Conservation (phyloP, 1,140 invertebrate genomes). For the Hermetia illucens region DNA sequence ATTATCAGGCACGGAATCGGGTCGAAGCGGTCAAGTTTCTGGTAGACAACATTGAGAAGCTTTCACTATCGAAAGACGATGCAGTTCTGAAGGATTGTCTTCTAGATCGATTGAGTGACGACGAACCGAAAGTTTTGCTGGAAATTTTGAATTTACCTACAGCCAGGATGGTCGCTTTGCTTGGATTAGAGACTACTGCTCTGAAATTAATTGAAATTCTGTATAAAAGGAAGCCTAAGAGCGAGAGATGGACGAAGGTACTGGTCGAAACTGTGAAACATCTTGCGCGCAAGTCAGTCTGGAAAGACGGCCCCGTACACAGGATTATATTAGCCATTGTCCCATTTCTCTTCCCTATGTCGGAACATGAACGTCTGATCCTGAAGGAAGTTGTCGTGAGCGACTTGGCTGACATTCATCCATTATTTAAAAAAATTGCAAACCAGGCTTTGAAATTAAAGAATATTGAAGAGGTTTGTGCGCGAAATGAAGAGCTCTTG, state of each 20-base stretch:
- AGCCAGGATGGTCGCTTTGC: conserved; percentile 27
- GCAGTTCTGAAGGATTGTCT: conserved; percentile 39
- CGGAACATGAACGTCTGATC: not conserved
- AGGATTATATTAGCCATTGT: too few relatives aligned
- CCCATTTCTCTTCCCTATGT: not conserved
- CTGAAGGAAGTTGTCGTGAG: too few relatives aligned
- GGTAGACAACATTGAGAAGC: conserved; percentile 29
- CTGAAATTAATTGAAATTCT: conserved; percentile 19
- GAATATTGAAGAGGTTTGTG: too few relatives aligned
- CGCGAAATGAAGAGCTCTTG: too few relatives aligned
- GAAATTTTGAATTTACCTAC: conserved; percentile 33
- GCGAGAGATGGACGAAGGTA: conserved; percentile 27
- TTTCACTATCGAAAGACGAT: conserved; percentile 28
- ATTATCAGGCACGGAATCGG: conserved; percentile 43
- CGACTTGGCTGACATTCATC: too few relatives aligned
- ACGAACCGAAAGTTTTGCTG: conserved; percentile 36
- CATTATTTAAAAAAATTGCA: too few relatives aligned
- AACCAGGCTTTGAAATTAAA: too few relatives aligned
- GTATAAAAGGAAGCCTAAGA: conserved; percentile 13
- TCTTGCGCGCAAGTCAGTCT: conserved; percentile 21
- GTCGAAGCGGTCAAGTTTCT: conserved; percentile 44
- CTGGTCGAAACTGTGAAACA: conserved; percentile 28
- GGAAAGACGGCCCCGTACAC: too few relatives aligned
- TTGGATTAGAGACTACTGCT: conserved; percentile 22
- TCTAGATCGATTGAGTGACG: conserved; percentile 40